Evolutionary conservation across 2,888 invertebrate species (phyloP), one percentile per base, ranked within the genome.

Genomic region (Machimus rusticus): DNA sequence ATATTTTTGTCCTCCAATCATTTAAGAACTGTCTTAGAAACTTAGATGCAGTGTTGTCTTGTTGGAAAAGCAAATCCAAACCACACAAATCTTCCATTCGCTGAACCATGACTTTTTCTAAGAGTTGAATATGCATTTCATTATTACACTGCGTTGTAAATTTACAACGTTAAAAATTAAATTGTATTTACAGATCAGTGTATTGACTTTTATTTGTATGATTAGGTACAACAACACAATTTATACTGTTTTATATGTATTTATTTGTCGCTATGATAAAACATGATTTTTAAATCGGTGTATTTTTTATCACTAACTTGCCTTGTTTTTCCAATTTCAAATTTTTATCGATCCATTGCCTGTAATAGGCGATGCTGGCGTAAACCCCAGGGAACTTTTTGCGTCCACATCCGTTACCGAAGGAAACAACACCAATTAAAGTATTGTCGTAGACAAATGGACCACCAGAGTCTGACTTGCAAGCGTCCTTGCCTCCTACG

Each of bases 401-500:
- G 31, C 51, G 43, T 19, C 28, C 87, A 31, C 87, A 87, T 28
- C 76, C 86, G n/a, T 77, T 14, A 16, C 86, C 88, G 43, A 74
- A 88, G 9, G 87, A 87, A 34, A 87, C 74, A 55, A 88, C 12
- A 57, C 88, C 88, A 86, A 88, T 43, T 28, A 86, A 31, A 34
- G 19, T 46, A 57, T 81, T 57, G 34, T 82, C n/a, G 28, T 51
- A 14, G 23, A 82, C 78, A 1, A 88, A 39, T 46, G 88, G 88
- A 12, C 88, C 81, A 57, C 88, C 88, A 5, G 88, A 88, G 57
- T 88, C 88, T 51, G 79, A 79, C 39, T 87, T 74, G 19, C 88
- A 88, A 0, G 74, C 31, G 79, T 88, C 87, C 37, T 23, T 37
- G 16, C 93, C 93, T n/a, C 94, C 94, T 79, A 91, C 90, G 14